Evolutionary conservation across 2,888 invertebrate species (phyloP).

Genomic region (Gerosis bhagava): DNA sequence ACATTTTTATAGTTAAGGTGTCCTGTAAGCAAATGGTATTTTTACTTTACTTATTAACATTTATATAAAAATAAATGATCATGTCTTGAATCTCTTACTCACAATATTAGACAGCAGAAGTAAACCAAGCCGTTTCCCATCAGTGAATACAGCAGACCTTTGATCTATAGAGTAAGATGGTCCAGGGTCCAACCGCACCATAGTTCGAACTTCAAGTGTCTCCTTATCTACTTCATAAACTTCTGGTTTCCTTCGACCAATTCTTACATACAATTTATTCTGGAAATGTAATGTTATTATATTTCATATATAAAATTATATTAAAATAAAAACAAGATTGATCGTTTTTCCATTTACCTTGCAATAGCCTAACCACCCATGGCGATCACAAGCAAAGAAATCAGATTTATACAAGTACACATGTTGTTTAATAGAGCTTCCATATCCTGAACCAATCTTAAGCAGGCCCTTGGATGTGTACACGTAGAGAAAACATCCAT

Average conservation of each 20-base stretch:
- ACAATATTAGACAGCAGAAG: conserved; percentile 55
- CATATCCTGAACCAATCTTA: conserved; percentile 97
- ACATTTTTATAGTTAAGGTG: conserved; percentile 62
- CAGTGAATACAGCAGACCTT: conserved; percentile 68
- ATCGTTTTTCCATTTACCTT: too few relatives aligned
- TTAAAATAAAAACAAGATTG: too few relatives aligned
- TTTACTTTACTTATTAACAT: not conserved
- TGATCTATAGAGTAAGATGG: conserved; percentile 51
- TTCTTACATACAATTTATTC: conserved; percentile 92
- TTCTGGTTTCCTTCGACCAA: conserved; percentile 75
- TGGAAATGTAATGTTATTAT: too few relatives aligned
- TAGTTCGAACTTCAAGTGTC: conserved; percentile 57
- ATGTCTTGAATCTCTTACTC: too few relatives aligned
- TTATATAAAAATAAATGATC: not conserved
- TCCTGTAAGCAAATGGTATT: conserved; percentile 50
- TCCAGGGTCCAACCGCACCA: conserved; percentile 60
- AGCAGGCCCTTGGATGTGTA: conserved; percentile 92
- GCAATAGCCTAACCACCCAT: conserved; percentile 94
- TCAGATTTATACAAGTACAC: conserved; percentile 90
- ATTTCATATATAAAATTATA: too few relatives aligned
- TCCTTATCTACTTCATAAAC: conserved; percentile 71
- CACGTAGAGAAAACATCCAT: conserved; percentile 95
- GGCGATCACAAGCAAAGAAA: conserved; percentile 90
- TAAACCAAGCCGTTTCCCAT: conserved; percentile 76
- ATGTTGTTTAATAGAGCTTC: conserved; percentile 95